These are phyloP conservation scores for Myotis yumanensis DNA, from an alignment of 2,113 vertebrate genomes.

Conservation along the genomic window DNA sequence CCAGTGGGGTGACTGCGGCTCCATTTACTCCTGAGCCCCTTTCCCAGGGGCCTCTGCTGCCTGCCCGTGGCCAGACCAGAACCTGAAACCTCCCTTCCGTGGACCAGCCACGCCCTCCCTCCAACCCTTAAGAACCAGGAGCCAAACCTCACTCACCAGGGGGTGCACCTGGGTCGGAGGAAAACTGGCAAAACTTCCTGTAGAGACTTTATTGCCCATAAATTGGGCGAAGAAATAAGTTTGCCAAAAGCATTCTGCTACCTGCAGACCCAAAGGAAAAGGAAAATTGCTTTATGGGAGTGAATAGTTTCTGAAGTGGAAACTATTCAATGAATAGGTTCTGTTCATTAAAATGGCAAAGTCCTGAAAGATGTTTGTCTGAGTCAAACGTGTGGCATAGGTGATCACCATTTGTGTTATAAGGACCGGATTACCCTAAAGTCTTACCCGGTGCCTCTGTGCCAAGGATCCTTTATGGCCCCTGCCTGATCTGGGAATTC, in stretches of 20 bases:
- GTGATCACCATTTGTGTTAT: background rate
- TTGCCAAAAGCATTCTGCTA: slow-evolving; percentile 19
- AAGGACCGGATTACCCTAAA: background rate
- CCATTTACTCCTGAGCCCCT: background rate
- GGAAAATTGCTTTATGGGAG: background rate
- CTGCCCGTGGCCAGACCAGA: background rate
- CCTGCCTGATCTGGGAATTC: background rate
- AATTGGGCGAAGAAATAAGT: background rate
- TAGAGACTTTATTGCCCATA: background rate
- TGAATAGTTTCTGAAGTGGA: background rate
- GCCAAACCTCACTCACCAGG: background rate
- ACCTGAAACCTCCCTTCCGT: background rate
- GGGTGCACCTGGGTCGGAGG: background rate
- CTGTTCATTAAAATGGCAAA: background rate
- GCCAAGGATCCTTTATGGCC: background rate
- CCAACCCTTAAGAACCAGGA: background rate
- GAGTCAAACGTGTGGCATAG: background rate
- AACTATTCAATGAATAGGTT: too few relatives aligned
- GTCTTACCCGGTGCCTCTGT: background rate
- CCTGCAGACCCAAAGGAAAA: slow-evolving; percentile 30
- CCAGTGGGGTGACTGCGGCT: background rate
- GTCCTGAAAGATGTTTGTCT: background rate
- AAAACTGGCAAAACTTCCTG: background rate
- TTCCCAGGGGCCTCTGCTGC: background rate
- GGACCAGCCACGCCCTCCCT: background rate